Percentiles rank a stretch among this genome's conserved stretches.
These are phyloP conservation scores for Dipodomys spectabilis DNA, from an alignment of 2,113 vertebrate genomes.

Conservation along the genomic window DNA sequence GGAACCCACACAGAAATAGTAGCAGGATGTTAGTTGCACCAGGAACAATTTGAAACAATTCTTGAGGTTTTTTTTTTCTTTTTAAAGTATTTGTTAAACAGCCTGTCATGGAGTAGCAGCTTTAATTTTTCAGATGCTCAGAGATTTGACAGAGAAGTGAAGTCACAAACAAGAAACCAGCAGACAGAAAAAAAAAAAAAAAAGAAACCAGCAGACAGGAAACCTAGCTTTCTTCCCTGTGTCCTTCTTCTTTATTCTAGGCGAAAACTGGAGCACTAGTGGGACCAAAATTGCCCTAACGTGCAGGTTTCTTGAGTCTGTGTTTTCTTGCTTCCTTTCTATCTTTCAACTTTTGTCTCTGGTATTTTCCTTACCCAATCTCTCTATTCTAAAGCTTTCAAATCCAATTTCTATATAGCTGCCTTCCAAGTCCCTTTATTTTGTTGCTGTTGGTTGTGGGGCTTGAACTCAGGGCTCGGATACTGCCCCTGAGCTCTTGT, in stretches of 20 bases:
- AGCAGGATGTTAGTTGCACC: not conserved
- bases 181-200: not conserved
- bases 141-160: not conserved
- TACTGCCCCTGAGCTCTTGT: no score
- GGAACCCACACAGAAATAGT: conserved; percentile 10
- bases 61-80: not conserved
- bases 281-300: no score
- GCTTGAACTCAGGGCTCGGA: no score
- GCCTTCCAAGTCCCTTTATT: not conserved
- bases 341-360: not conserved
- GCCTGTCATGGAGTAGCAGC: not conserved
- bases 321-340: not conserved
- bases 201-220: not conserved
- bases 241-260: accelerated
- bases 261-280: no score
- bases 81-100: conserved; percentile 19
- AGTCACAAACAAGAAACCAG: not conserved
- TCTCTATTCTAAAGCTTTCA: not conserved
- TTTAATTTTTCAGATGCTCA: not conserved
- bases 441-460: no score
- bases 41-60: not conserved
- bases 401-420: not conserved
- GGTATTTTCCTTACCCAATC: not conserved
- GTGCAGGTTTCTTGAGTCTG: not conserved
- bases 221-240: not conserved